These are phyloP conservation scores for Atta colombica DNA, from an alignment of 1,140 invertebrate species.

Conservation along the genomic window DNA sequence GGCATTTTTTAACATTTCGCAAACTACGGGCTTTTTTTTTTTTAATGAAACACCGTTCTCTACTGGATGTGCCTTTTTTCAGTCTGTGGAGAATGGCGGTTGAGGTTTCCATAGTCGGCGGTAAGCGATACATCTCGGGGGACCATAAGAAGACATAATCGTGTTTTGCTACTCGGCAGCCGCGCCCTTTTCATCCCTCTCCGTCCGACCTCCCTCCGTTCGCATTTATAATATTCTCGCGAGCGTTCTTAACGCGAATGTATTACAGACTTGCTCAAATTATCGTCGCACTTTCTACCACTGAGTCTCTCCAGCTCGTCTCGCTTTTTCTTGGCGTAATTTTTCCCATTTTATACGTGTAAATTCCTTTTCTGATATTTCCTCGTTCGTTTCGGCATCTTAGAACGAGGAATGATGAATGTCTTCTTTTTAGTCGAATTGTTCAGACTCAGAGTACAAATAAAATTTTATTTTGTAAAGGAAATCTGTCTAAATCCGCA, in stretches of 20 bases:
- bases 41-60: slow-evolving; percentile 23
- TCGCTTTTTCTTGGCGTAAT: slow-evolving; percentile 26
- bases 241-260: slow-evolving; percentile 50
- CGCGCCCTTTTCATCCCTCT: slow-evolving; percentile 13
- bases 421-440: not conserved
- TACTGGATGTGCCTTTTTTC: slow-evolving; percentile 12
- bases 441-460: not conserved
- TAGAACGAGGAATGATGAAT: slow-evolving; percentile 17
- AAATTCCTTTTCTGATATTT: not conserved
- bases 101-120: slow-evolving; percentile 20
- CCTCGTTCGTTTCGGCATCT: not conserved
- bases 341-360: not conserved
- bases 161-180: slow-evolving; percentile 51
- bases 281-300: slow-evolving; percentile 39
- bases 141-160: slow-evolving; percentile 39
- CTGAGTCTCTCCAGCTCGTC: not conserved
- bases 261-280: slow-evolving; percentile 68
- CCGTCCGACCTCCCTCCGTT: not conserved
- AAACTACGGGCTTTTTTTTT: not conserved
- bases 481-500: too few species aligned
- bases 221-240: slow-evolving; percentile 24
- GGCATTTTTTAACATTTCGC: slow-evolving; percentile 16
- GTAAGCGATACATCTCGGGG: slow-evolving; percentile 22
- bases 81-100: not conserved
- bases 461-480: not conserved